phyloP scores from a whole-genome alignment of 2,113 vertebrate genomes.

The Talpa occidentalis region DNA sequence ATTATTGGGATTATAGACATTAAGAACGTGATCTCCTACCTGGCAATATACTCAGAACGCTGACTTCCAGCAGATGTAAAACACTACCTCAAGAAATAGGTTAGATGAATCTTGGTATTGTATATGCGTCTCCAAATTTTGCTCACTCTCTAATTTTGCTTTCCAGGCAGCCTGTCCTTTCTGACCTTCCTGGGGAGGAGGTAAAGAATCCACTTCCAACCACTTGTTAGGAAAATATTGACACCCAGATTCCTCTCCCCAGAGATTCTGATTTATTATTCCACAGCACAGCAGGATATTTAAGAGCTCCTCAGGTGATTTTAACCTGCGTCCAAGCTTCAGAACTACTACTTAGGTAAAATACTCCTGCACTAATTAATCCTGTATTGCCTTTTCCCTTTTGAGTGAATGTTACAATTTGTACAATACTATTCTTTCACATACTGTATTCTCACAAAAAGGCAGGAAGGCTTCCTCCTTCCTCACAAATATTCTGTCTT shows the following conservation, averaged over 20 bases:
- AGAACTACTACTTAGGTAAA: not conserved
- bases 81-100: not conserved
- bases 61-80: not conserved
- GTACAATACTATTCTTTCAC: not conserved
- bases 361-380: not conserved
- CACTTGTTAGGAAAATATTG: not conserved
- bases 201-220: not conserved
- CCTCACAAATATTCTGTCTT: not conserved
- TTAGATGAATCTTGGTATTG: not conserved
- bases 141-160: not conserved
- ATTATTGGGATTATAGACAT: not conserved
- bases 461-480: not conserved
- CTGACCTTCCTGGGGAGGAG: not conserved
- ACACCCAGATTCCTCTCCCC: not conserved
- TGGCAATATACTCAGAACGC: not conserved
- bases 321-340: not conserved
- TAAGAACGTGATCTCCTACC: slow-evolving; percentile 10
- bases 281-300: not conserved
- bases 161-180: not conserved
- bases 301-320: not conserved
- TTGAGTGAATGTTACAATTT: not conserved
- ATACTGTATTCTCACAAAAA: not conserved
- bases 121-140: not conserved
- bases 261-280: not conserved
- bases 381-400: not conserved